A percentile compares a stretch with the other conserved stretches of the same genome.
Evolutionary conservation across 2,797 vertebrate genomes (phyloP).

Genomic region (Eurystomus glaucurus): DNA sequence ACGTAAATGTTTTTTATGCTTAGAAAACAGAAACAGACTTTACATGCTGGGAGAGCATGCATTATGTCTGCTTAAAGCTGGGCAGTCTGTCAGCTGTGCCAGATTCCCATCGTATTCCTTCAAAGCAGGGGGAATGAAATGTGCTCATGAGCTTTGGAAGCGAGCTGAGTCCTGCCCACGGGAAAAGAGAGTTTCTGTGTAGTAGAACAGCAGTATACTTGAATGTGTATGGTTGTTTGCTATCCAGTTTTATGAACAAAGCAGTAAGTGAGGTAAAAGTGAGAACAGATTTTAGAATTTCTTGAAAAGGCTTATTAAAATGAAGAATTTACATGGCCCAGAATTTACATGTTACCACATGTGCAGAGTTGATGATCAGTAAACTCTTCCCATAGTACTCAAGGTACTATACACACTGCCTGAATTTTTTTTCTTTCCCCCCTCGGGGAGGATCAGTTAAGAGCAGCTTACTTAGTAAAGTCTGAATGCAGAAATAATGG

Average conservation of each 20-base stretch:
- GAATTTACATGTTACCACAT: background rate
- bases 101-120: fast-evolving
- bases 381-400: background rate
- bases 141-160: background rate
- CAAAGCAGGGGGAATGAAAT: background rate
- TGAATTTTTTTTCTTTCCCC: background rate
- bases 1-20: background rate
- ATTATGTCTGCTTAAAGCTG: background rate
- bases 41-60: fast-evolving
- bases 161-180: background rate
- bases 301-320: background rate
- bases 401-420: background rate
- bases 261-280: background rate
- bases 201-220: background rate
- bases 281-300: background rate
- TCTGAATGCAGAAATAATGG: background rate
- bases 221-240: background rate
- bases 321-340: background rate
- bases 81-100: background rate
- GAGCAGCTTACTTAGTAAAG: background rate
- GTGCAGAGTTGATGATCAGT: background rate
- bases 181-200: background rate
- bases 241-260: background rate
- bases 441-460: background rate
- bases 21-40: background rate